Evolutionary conservation across 2,888 invertebrate genomes (phyloP), one percentile per base, ranked within the genome.

Genomic region (Archips crataeganus): DNA sequence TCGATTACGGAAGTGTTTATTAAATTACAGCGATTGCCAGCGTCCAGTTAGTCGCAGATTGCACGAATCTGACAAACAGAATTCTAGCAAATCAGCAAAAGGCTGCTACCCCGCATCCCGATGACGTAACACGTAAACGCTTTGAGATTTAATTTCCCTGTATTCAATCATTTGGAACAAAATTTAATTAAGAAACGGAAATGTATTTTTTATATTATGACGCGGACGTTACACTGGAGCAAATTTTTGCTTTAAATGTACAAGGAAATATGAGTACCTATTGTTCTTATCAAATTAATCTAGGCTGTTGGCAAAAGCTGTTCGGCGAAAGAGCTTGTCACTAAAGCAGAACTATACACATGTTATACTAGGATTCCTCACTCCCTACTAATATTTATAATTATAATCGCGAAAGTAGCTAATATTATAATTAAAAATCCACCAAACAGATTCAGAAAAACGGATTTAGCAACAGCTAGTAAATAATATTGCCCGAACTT

Each of bases 1-100:
- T 91, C 90, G 91, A 92, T 92, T 92, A 90, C 85, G 84, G 85
- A 89, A 89, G 90, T 91, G 91, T 92, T 92, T 88, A 93, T 93
- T 89, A 85, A 91, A 90, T 93, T 91, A 93, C 88, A 65, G 75
- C 85, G 91, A 92, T 92, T 92, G 91, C 90, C 85, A 81, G 83
- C 79, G 87, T 85, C 87, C 84, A 87, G 90, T 90, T 90, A 88
- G 87, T 86, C 81, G 85, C 87, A 87, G 86, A 90, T 91, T 91
- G 89, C 87, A 86, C 85, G 84, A 83, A 81, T 84, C 86, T 84
- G 84, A 81, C 84, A 84, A 82, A 84, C 79, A 79, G 78, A 84
- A 87, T 87, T 86, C 79, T 83, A 77, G 81, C 77, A 83, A 85
- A 82, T 87, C 87, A 87, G 85, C 84, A 81, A 84, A 87, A 85